These are phyloP conservation scores for Daubentonia madagascariensis DNA, from an alignment of 2,113 vertebrate species.

Conservation along the genomic window DNA sequence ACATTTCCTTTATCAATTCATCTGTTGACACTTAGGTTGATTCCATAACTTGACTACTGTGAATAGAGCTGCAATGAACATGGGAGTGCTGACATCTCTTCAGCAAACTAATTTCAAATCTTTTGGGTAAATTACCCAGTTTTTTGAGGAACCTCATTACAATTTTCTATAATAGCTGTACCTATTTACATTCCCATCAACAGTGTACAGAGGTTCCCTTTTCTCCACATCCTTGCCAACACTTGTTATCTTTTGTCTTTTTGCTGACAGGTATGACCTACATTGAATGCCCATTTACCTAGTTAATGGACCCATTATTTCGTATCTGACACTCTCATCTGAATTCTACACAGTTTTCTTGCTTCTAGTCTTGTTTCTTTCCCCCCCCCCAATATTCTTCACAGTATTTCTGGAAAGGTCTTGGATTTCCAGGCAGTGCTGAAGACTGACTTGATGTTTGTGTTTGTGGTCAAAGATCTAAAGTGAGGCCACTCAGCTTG, in stretches of 20 bases:
- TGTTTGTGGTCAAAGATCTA: neutral
- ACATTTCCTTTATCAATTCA: neutral
- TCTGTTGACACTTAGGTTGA: neutral
- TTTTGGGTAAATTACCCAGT: neutral
- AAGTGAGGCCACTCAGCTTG: neutral
- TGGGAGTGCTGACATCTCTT: neutral
- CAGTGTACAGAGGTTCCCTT: neutral
- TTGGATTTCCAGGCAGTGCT: slow-evolving; percentile 5
- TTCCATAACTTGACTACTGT: neutral
- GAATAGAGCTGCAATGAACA: neutral
- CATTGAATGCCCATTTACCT: neutral
- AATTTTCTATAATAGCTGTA: neutral
- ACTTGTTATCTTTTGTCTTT: neutral
- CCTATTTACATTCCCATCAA: neutral
- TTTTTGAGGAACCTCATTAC: neutral
- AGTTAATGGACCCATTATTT: neutral
- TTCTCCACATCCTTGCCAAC: neutral
- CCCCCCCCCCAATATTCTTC: neutral
- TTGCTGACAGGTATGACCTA: neutral
- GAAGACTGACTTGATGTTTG: neutral
- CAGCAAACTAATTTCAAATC: neutral
- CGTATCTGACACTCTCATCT: neutral
- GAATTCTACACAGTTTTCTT: neutral
- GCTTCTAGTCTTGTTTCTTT: neutral
- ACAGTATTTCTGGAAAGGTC: neutral